Conservation (phyloP, 2,888 invertebrate genomes). For the Epistrophella euchroma region DNA sequence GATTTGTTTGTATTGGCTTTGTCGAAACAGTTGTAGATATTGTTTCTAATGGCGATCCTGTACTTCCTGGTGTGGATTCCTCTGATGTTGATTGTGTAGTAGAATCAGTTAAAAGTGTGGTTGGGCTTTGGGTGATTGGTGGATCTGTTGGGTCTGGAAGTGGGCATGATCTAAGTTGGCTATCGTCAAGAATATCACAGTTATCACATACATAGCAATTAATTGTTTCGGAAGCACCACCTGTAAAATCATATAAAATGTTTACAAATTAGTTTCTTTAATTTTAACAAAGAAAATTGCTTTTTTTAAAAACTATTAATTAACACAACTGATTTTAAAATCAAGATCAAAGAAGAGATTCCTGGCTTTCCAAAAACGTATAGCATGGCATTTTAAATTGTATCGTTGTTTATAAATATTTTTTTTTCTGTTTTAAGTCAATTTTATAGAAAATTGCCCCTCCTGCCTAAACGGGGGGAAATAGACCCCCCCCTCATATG, state of each 20-base stretch:
- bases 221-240: constrained; percentile 60
- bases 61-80: not conserved
- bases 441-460: too few species aligned
- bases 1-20: not conserved
- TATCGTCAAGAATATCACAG: constrained; percentile 73
- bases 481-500: too few species aligned
- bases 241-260: not conserved
- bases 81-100: not conserved
- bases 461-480: too few species aligned
- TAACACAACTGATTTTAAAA: too few species aligned
- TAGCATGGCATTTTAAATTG: too few species aligned
- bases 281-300: too few species aligned
- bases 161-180: constrained; percentile 48
- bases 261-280: not conserved
- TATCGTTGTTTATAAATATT: too few species aligned
- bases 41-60: not conserved
- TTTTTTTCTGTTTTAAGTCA: too few species aligned
- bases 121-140: not conserved
- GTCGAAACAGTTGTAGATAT: not conserved
- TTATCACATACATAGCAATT: constrained; percentile 78
- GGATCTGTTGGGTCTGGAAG: not conserved
- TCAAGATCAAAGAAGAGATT: too few species aligned
- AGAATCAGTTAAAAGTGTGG: not conserved
- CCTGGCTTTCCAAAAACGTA: too few species aligned
- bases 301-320: too few species aligned